phyloP scores from a whole-genome alignment of 1,140 invertebrate species.

The Heliconius himera region DNA sequence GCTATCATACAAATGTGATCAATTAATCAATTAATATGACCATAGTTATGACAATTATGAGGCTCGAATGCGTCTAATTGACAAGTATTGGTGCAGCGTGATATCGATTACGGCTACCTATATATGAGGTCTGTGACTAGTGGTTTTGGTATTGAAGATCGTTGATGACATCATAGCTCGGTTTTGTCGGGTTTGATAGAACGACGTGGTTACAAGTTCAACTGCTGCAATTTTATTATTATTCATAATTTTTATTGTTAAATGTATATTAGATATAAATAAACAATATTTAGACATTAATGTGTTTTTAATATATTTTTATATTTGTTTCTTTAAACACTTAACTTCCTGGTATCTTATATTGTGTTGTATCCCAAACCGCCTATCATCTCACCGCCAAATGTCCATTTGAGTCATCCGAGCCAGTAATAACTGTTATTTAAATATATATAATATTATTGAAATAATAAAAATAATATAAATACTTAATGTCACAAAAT shows the following conservation, averaged over 20 bases:
- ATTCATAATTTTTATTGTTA: no score
- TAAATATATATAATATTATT: no score
- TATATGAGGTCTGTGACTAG: neutral
- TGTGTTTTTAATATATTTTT: no score
- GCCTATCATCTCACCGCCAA: neutral
- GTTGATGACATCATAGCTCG: neutral
- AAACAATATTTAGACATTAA: no score
- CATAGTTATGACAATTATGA: conserved; percentile 19
- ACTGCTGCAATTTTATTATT: neutral
- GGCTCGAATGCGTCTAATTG: conserved; percentile 25
- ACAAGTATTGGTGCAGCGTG: conserved; percentile 28
- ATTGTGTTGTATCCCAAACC: neutral
- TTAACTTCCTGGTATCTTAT: neutral
- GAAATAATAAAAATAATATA: no score
- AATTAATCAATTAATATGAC: conserved; percentile 30
- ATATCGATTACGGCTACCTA: conserved; percentile 22
- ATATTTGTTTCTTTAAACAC: no score
- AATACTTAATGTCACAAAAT: no score
- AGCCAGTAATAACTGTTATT: no score
- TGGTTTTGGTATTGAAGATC: neutral
- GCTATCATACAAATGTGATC: conserved; percentile 3
- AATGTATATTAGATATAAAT: no score
- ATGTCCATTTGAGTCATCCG: neutral
- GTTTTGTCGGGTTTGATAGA: neutral
- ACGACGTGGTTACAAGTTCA: neutral